Base-by-base conservation (phyloP, 2,888 invertebrate species). In the Panopea generosa region DNA sequence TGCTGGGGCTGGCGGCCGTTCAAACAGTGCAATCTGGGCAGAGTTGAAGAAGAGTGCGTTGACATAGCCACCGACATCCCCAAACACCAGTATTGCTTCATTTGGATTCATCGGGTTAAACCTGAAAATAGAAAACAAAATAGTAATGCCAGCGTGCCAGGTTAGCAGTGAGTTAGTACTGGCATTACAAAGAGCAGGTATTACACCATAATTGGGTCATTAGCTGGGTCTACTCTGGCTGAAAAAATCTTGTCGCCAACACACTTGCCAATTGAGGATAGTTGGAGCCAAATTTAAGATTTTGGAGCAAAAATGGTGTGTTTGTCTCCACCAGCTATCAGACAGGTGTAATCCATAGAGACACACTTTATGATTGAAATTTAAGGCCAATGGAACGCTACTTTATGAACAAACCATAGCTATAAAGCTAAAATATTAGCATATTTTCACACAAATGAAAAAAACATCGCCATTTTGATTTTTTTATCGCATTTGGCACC, bases 31-130 rank as follows among this genome's bases (percentile, higher is more conserved):
- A 57, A 92, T 92, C 73, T 87, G 90, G 24, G 91, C 91, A 2
- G 92, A 90, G 74, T 84, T 90, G 80, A 92, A 93, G 72, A 91
- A 90, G 26, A 93, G 81, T 50, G 89, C 89, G 73, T 91, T 92
- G 49, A 93, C 89, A 57, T 76, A 84, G 3, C 93, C 93, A 3
- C 90, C 90, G 4, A 91, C 90, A 85, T 93, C 92, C 7, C 92
- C 92, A 91, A 92, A 93, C 9, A 87, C 87, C 22, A 93, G 67
- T 14, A 92, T 87, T 0, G 92, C 91, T 73, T 93, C 92, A 81
- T 92, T 92, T 3, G 86, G 83, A 72, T 92, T 91, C 77, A 87
- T 85, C 3, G 91, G 88, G 75, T 92, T 91, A 18, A 83, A 89
- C 92, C 92, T 92, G 71, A 4, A 33, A 33, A 33, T 7, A 4